Evolutionary conservation across 92 coral and sea anemone genomes (phyloP), one percentile per base, ranked within the genome.

Genomic region (Epizoanthus illoricatus): DNA sequence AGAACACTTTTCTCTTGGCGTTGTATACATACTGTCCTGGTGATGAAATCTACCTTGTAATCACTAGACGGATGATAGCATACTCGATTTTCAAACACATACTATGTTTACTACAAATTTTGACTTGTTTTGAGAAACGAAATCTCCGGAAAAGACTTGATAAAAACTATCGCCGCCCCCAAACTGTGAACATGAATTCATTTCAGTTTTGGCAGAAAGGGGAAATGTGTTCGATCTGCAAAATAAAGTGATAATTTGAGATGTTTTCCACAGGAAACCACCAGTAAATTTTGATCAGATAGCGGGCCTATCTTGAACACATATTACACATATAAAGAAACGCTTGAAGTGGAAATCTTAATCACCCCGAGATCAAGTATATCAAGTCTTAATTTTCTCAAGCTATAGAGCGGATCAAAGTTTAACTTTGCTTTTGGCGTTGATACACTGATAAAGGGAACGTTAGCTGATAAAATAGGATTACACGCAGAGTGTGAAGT

Each of bases 11-110:
- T 84, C 94, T 69, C 72, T 91, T 86, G 83, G 81, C 94, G 89
- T 93, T 93, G 94, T 91, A 89, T 91, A 88, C 88, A 85, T 84
- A 91, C 83, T 75, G 69, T 78, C 47, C 71, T 91, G 89, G 92
- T 85, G 93, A 93, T 89, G 94, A 93, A 86, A 93, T 93, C 94
- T 92, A 65, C 61, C 82, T 85, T 88, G 93, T 91, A 91, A 93
- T 93, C 97, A 89, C 90, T 83, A 80, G 89, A 88, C 85, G 88
- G 76, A 64, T 88, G 90, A 93, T 89, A 85, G 88, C 80, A 85
- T 75, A 85, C 71, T 85, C 79, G 91, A 90, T 93, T 85, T 83
- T 89, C 87, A 92, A 90, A 91, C 92, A 90, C 78, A 88, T 87
- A 79, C 87, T 87, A 78, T 91, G 94, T 93, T 88, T 90, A 86